Conservation (phyloP, 1,140 invertebrate genomes). For the Oryzaephilus surinamensis region DNA sequence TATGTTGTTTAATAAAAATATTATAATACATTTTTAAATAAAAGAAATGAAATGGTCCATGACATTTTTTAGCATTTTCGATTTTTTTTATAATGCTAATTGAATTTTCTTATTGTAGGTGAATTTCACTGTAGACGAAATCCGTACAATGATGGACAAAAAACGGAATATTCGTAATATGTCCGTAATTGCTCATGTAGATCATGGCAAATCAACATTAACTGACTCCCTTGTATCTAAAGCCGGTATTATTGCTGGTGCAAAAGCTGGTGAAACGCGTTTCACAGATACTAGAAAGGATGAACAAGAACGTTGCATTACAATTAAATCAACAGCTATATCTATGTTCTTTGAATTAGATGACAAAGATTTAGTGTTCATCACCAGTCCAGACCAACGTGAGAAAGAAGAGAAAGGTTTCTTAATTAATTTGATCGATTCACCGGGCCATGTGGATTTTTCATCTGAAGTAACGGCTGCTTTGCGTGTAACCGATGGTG, state of each 20-base stretch:
- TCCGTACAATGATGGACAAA: constrained; percentile 98
- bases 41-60: neutral
- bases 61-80: constrained; percentile 2
- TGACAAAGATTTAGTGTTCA: constrained; percentile 85
- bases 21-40: neutral
- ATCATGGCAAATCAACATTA: constrained; percentile 99
- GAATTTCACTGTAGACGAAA: constrained; percentile 99
- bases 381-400: constrained; percentile 77
- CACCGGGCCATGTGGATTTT: constrained; percentile 99
- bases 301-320: constrained; percentile 99
- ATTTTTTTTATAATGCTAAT: neutral
- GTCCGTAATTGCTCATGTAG: constrained; percentile 99
- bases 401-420: constrained; percentile 89
- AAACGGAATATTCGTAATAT: constrained; percentile 99
- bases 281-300: constrained; percentile 99
- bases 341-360: constrained; percentile 97
- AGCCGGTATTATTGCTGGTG: constrained; percentile 98
- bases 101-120: constrained; percentile 52
- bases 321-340: constrained; percentile 99
- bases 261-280: constrained; percentile 96
- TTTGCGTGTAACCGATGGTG: constrained; percentile 97
- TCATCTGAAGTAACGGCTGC: constrained; percentile 98
- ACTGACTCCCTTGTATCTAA: constrained; percentile 99
- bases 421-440: constrained; percentile 99
- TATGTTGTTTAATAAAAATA: constrained; percentile 1